phyloP scores from a whole-genome alignment of 2,797 vertebrate species.

The Serranus cabrilla region DNA sequence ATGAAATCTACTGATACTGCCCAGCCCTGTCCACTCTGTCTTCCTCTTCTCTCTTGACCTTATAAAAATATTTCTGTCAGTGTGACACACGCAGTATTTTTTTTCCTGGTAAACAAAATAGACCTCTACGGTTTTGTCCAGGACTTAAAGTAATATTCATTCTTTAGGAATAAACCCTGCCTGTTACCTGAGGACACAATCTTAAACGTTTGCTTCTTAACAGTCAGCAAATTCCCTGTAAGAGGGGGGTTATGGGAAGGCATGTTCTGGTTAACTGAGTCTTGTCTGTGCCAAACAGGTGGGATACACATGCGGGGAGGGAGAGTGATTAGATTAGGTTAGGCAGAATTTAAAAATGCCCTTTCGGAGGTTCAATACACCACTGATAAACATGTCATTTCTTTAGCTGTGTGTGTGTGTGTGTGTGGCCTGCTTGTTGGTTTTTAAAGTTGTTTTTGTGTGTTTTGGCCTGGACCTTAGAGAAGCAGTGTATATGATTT shows the following conservation, averaged over 20 bases:
- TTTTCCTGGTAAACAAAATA: constrained; percentile 31
- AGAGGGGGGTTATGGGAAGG: constrained; percentile 1
- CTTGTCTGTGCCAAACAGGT: constrained; percentile 33
- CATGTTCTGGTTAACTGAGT: constrained; percentile 25
- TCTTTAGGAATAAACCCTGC: neutral
- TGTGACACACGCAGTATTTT: neutral
- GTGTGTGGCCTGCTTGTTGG: neutral
- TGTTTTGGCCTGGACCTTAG: constrained; percentile 19
- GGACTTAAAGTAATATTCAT: constrained; percentile 7
- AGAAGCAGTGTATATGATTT: too few species aligned
- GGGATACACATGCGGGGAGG: constrained; percentile 15
- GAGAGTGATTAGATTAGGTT: constrained; percentile 21
- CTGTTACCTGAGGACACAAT: neutral
- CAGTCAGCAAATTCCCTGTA: neutral
- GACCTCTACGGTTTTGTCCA: constrained; percentile 6
- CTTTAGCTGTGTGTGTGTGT: neutral
- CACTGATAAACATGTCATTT: neutral
- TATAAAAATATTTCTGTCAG: constrained; percentile 12
- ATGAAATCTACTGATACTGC: constrained; percentile 39
- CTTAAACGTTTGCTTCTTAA: constrained; percentile 1
- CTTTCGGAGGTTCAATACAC: neutral
- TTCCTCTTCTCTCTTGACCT: constrained; percentile 41
- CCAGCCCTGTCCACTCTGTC: constrained; percentile 13
- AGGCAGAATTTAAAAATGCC: constrained; percentile 20
- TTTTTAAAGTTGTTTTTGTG: constrained; percentile 14